A percentile compares a stretch with the other conserved stretches of the same genome.
Evolutionary conservation across 2,113 vertebrate species (phyloP).

Genomic region (Setophaga petechia): DNA sequence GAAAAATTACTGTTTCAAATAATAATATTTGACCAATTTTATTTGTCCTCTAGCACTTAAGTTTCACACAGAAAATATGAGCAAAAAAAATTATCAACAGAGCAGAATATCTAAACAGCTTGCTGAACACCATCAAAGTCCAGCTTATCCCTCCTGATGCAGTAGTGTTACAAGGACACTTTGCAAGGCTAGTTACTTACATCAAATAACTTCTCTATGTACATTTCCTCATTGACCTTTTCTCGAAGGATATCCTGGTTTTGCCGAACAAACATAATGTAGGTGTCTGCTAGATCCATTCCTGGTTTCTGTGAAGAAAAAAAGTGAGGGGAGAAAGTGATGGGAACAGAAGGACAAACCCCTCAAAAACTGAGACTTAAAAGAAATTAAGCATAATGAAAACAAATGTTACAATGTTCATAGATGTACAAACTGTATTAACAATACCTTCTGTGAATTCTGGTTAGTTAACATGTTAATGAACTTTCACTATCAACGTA

Average conservation of each 20-base stretch:
- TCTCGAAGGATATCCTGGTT: conserved; percentile 96
- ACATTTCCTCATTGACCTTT: conserved; percentile 91
- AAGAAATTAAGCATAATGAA: neutral
- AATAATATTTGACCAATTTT: neutral
- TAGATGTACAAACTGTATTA: neutral
- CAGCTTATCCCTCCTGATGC: neutral
- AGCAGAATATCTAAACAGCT: neutral
- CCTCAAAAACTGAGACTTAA: neutral
- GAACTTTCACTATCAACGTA: neutral
- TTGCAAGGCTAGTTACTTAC: conserved; percentile 81
- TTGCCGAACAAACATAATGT: conserved; percentile 94
- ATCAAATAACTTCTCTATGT: conserved; percentile 91
- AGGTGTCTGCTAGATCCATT: conserved; percentile 94
- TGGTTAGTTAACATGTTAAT: neutral
- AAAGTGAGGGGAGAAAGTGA: neutral
- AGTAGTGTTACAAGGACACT: neutral
- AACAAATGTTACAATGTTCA: neutral
- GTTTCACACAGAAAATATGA: neutral
- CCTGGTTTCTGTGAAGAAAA: conserved; percentile 87
- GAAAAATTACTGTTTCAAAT: conserved; percentile 28
- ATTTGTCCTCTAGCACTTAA: neutral
- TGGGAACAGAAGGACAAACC: neutral
- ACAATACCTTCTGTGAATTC: neutral
- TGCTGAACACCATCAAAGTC: neutral
- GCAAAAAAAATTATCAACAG: neutral